Conservation (phyloP, 2,888 invertebrate genomes). For the Lepidocyrtinus sp. region DNA sequence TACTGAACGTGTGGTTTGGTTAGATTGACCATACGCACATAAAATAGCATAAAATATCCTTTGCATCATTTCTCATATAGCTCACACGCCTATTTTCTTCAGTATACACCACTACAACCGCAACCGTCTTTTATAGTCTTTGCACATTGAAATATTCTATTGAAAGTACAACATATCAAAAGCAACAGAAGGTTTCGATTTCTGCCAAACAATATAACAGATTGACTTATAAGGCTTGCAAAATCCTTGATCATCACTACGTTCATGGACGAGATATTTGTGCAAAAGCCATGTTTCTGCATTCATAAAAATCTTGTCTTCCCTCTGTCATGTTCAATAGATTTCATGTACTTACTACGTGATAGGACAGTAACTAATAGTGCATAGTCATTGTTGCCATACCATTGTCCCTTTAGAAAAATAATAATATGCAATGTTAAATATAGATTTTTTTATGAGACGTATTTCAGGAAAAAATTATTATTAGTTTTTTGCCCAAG, state of each 20-base stretch:
- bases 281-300: neutral
- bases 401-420: neutral
- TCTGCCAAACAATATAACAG: neutral
- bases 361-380: neutral
- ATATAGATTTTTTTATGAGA: conserved; percentile 16
- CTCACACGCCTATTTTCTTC: conserved; percentile 4
- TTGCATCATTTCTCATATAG: conserved; percentile 34
- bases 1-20: conserved; percentile 16
- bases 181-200: neutral
- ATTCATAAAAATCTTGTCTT: conserved; percentile 2
- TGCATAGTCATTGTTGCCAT: neutral
- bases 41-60: neutral
- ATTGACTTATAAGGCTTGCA: conserved; percentile 18
- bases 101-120: neutral
- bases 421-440: neutral
- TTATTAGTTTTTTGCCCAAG: neutral
- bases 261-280: conserved; percentile 38
- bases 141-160: neutral
- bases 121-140: neutral
- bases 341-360: too few relatives aligned
- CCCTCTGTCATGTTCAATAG: neutral
- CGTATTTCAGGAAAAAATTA: conserved; percentile 14
- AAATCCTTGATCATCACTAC: conserved; percentile 56
- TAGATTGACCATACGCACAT: conserved; percentile 44
- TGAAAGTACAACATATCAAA: neutral